Percentiles rank a stretch among this genome's conserved stretches.
phyloP scores from a whole-genome alignment of 2,888 invertebrate genomes.

The Eucriotettix oculatus region DNA sequence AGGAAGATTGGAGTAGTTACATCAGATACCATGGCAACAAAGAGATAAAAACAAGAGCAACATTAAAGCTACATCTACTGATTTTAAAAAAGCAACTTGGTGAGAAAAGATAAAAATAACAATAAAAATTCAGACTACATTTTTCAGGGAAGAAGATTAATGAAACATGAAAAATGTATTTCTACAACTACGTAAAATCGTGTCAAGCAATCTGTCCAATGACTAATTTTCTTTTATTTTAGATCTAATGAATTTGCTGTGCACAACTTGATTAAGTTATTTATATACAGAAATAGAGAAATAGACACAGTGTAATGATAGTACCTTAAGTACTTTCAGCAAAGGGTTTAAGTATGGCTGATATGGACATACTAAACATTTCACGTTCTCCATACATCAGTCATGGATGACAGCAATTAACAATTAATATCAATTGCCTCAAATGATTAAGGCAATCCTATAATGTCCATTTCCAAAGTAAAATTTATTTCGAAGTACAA shows the following conservation, averaged over 20 bases:
- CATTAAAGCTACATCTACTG: constrained; percentile 16
- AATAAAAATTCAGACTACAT: background rate
- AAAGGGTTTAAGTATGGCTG: no score
- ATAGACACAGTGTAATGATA: no score
- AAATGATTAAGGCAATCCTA: no score
- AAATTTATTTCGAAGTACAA: no score
- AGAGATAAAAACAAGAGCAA: constrained; percentile 17
- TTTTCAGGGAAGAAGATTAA: background rate
- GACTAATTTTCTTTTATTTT: background rate
- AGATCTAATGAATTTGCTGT: background rate
- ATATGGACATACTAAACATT: no score
- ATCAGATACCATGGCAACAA: constrained; percentile 17
- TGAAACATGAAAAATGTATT: background rate
- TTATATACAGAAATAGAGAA: no score
- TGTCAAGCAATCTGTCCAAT: background rate
- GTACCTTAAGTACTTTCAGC: no score
- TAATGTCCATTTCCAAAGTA: no score
- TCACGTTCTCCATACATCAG: no score
- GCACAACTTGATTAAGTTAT: no score
- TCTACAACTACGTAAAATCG: background rate
- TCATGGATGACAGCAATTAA: no score
- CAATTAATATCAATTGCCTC: no score
- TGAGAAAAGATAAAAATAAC: background rate
- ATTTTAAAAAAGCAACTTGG: constrained; percentile 7
- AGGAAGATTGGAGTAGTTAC: constrained; percentile 16